A percentile compares a stretch with the other conserved stretches of the same genome.
Evolutionary conservation across 2,888 invertebrate genomes (phyloP).

Genomic region (Scelioninae gen. 1): DNA sequence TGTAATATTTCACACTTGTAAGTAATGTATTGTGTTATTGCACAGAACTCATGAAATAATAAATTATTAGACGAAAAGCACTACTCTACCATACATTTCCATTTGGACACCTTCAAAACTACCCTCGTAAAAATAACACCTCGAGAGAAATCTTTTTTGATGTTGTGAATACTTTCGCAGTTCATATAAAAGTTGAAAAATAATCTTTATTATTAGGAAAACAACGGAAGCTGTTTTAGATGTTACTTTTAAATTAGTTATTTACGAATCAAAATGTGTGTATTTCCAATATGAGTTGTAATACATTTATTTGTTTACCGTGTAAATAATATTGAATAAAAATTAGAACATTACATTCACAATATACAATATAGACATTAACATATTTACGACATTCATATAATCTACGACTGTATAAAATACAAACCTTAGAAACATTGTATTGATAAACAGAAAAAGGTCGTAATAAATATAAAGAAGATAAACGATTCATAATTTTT

Average conservation of each 20-base stretch:
- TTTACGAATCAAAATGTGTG: not conserved
- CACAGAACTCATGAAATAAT: not conserved
- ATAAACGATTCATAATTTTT: too few relatives aligned
- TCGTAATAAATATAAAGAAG: too few relatives aligned
- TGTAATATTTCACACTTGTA: not conserved
- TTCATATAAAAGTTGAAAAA: not conserved
- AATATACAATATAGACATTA: too few relatives aligned
- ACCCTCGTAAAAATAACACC: slow-evolving; percentile 18
- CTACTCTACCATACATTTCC: slow-evolving; percentile 12
- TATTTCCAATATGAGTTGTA: too few relatives aligned
- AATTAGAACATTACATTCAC: too few relatives aligned
- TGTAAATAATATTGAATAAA: too few relatives aligned
- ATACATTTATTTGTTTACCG: slow-evolving; percentile 69
- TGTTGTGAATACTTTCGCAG: not conserved
- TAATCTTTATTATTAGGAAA: not conserved
- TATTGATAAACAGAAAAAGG: too few relatives aligned
- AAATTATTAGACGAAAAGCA: slow-evolving; percentile 15
- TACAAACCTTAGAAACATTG: too few relatives aligned
- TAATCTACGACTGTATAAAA: too few relatives aligned
- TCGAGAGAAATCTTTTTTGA: slow-evolving; percentile 7
- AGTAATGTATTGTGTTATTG: not conserved
- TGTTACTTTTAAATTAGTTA: not conserved
- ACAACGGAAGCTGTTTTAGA: not conserved
- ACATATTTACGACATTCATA: too few relatives aligned
- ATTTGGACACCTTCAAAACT: slow-evolving; percentile 15